Conservation (phyloP, 2,113 vertebrate genomes). For the Peromyscus californicus region DNA sequence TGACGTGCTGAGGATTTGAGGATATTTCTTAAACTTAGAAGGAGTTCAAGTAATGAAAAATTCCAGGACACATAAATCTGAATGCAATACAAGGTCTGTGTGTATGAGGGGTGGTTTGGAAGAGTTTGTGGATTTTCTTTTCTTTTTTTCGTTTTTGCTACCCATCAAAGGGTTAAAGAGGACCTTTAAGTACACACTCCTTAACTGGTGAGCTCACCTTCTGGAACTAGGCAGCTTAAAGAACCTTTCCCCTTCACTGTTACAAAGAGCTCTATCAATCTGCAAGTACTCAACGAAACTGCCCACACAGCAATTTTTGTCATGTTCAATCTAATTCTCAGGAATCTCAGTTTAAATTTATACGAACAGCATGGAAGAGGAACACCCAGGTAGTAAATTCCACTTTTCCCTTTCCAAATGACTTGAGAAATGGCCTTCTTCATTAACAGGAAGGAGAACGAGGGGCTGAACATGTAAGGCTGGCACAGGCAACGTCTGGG, state of each 20-base stretch:
- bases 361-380: slow-evolving; percentile 72
- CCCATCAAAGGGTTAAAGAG: slow-evolving; percentile 73
- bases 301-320: slow-evolving; percentile 76
- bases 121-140: not conserved
- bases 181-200: slow-evolving; percentile 30
- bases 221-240: slow-evolving; percentile 66
- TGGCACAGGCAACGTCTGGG: slow-evolving; percentile 9
- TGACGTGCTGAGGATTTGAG: slow-evolving; percentile 14
- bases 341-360: slow-evolving; percentile 77
- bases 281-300: slow-evolving; percentile 78
- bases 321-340: slow-evolving; percentile 79
- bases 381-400: slow-evolving; percentile 76
- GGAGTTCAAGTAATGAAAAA: slow-evolving; percentile 22
- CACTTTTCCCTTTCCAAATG: slow-evolving; percentile 65
- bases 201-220: slow-evolving; percentile 80
- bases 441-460: slow-evolving; percentile 40
- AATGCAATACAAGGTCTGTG: not conserved
- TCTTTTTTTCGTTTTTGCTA: not conserved
- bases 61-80: slow-evolving; percentile 12
- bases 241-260: slow-evolving; percentile 75
- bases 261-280: slow-evolving; percentile 78
- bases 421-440: slow-evolving; percentile 64
- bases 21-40: slow-evolving; percentile 58
- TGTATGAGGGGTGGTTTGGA: not conserved
- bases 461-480: slow-evolving; percentile 33